Conservation (phyloP, 2,888 invertebrate species). For the Aporophyla nigra region DNA sequence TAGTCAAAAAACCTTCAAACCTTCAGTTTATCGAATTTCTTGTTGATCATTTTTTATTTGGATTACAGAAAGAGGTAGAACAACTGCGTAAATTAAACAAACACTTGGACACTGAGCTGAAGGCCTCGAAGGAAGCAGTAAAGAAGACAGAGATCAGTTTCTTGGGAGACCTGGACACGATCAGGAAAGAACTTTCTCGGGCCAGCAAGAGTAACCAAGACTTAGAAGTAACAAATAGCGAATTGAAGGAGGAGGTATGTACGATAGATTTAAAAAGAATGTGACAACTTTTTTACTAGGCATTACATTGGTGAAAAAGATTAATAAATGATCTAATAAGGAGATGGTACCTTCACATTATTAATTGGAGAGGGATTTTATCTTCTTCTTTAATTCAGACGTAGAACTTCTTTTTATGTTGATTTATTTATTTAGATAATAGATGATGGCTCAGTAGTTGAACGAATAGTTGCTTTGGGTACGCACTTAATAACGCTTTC, state of each 20-base stretch:
- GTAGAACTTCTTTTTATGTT: constrained; percentile 23
- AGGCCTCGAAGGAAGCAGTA: constrained; percentile 84
- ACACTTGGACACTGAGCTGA: constrained; percentile 87
- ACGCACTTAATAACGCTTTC: constrained; percentile 74
- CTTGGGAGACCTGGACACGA: constrained; percentile 86
- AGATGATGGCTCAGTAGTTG: constrained; percentile 45
- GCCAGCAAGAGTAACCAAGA: constrained; percentile 91
- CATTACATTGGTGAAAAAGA: not conserved
- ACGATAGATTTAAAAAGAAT: constrained; percentile 7
- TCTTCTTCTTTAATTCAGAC: constrained; percentile 20
- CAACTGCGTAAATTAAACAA: constrained; percentile 83
- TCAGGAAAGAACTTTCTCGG: constrained; percentile 89
- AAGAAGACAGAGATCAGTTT: constrained; percentile 86
- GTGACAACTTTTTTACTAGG: not conserved
- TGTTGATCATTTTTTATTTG: not conserved
- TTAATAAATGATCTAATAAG: constrained; percentile 37
- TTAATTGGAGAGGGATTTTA: constrained; percentile 39
- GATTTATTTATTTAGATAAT: constrained; percentile 34
- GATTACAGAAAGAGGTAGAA: constrained; percentile 82
- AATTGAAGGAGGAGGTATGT: constrained; percentile 93
- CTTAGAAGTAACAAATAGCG: constrained; percentile 92
- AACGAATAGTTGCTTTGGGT: constrained; percentile 72
- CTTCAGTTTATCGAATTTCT: not conserved
- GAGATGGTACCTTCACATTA: constrained; percentile 39
- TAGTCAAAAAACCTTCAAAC: not conserved